Base-by-base conservation (phyloP, 2,888 invertebrate species). In the Eretmocerus hayati region DNA sequence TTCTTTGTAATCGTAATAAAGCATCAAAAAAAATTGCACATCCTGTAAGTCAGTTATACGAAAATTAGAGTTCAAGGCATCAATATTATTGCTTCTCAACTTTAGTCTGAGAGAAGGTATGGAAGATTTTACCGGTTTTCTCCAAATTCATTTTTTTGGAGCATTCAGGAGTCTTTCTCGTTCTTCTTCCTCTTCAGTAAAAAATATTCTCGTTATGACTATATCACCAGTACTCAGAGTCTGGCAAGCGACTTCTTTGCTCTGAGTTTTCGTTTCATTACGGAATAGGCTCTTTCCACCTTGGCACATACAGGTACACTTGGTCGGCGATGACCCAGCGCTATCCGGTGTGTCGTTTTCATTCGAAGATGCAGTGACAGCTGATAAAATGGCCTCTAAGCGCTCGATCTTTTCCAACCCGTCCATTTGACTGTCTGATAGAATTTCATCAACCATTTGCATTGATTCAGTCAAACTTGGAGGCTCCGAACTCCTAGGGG, bases 141-240 rank as follows among this genome's bases (percentile, higher is more conserved):
- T 35, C n/a, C 5, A 9, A 35, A 4, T 16, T 18, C 60, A 65
- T 53, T 69, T 74, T 62, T 74, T 77, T 52, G 78, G 75, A 51
- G 79, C 76, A 59, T 75, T 76, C 41, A 73, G 69, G 58, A 79
- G 62, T 64, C 75, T 74, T 58, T 79, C 78, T 57, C 74, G 73
- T 58, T 78, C 77, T 47, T 77, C 76, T 55, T 79, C 78, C 55
- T 80, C 79, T 57, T 80, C 79, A 36, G 76, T 76, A 59, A 77
- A 76, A 63, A 76, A 83, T 63, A 91, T 88, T 72, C 87, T 85
- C 37, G 90, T 91, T 62, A 92, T 90, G 46, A 91, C 91, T 64
- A 93, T 88, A 69, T 92, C 92, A 42, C 92, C 92, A 16, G 92
- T 92, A 67, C 90, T 90, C 39, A 90, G 76, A 2, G 92, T 92